Evolutionary conservation across 2,113 vertebrate species (phyloP).

Genomic region (Anseranas semipalmata): DNA sequence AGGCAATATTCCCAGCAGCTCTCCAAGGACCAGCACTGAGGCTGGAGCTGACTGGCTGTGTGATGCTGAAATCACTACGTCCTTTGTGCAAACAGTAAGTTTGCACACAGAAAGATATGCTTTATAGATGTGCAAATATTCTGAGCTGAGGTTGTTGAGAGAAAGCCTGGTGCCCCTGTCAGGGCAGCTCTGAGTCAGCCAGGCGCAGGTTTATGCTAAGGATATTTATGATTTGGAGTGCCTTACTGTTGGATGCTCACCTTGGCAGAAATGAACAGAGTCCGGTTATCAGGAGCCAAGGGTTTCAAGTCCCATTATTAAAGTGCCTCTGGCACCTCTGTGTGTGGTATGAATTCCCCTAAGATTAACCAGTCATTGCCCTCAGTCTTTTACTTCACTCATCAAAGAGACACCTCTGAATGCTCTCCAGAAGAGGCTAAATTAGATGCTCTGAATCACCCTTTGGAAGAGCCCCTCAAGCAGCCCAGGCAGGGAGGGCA

Average conservation of each 20-base stretch:
- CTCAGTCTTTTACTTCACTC: conserved; percentile 45
- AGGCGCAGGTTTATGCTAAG: neutral
- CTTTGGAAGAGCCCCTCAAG: conserved; percentile 30
- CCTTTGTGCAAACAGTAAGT: neutral
- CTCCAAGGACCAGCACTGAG: neutral
- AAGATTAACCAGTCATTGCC: conserved; percentile 60
- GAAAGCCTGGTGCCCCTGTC: neutral
- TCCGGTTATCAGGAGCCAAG: conserved; percentile 1
- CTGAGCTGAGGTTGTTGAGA: neutral
- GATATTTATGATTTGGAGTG: neutral
- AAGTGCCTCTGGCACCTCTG: conserved; percentile 9
- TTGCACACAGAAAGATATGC: neutral
- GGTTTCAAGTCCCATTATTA: conserved; percentile 44
- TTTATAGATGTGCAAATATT: neutral
- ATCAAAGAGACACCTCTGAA: conserved; percentile 65
- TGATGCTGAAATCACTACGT: neutral
- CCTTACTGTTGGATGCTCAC: neutral
- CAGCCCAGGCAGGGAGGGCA: neutral
- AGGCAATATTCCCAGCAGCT: neutral
- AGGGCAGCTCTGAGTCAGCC: neutral
- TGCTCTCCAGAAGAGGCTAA: conserved; percentile 36
- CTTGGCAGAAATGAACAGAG: neutral
- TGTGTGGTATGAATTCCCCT: conserved; percentile 70
- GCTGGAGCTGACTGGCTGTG: neutral
- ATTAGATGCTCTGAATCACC: conserved; percentile 42